Evolutionary conservation across 2,113 vertebrate genomes (phyloP), one percentile per base, ranked within the genome.

Genomic region (Strix aluco): DNA sequence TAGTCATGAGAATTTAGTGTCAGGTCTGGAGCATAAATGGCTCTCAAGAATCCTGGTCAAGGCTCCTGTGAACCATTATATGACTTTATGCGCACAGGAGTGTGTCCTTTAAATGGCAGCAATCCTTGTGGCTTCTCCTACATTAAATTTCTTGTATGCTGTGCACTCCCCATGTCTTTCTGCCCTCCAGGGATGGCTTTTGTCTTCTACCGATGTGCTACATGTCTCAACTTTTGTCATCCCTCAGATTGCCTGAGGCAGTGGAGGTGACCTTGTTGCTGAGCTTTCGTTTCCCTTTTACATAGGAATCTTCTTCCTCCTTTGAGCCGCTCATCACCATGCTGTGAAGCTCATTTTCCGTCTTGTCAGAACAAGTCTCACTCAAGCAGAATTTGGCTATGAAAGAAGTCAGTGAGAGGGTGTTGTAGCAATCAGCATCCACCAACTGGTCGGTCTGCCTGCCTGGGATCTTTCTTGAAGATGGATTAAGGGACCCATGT

Each of bases 171-270:
- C 36, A 47, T 81, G 54, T 44, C 81, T 71, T 29, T 38, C 58
- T 44, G 15, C 94, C 96, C 97, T 96, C 96, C 42, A 79, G 97
- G 96, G 96, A 92, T 78, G 81, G 88, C 92, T 96, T 97, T 97
- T 96, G 96, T 95, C 97, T 94, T 94, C 82, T 97, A 94, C 93
- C 18, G 55, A 72, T 65, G 86, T 79, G 92, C 89, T 89, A 97
- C 97, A 96, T 5, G 36, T 55, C 93, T 95, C 78, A 91, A 96
- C 96, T 98, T 97, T 98, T 95, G 96, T 97, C 97, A 96, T 97
- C 81, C 42, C 73, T 55, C 14, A 16, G 62, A 96, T 97, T 49
- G 97, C 98, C 97, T 55, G 92, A 97, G 97, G 98, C 98, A 38
- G 36, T 21, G 67, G 44, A 86, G 96, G 90, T 97, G 96, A 96